These are phyloP conservation scores for Ara ararauna DNA, from an alignment of 2,797 vertebrate species.

Conservation along the genomic window DNA sequence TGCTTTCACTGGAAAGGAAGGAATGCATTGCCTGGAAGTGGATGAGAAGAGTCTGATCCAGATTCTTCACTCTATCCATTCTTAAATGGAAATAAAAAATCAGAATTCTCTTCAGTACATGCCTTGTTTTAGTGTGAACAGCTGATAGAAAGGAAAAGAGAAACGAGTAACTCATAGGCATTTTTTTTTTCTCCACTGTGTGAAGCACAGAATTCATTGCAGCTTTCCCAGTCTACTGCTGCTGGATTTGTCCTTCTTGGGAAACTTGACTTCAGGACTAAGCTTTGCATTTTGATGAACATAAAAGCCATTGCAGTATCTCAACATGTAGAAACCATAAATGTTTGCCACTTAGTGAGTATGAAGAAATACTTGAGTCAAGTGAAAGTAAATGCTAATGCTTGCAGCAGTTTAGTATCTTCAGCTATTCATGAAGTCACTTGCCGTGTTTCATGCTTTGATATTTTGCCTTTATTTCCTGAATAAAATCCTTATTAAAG, in stretches of 20 bases:
- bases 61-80: not conserved
- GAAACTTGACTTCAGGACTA: not conserved
- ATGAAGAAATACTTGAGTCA: not conserved
- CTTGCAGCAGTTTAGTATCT: not conserved
- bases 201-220: not conserved
- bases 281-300: not conserved
- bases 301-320: not conserved
- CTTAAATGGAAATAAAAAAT: not conserved
- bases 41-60: not conserved
- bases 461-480: not conserved
- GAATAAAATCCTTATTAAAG: conserved; percentile 32
- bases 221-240: not conserved
- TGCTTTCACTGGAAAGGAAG: not conserved
- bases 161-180: not conserved
- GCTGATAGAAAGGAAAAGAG: not conserved
- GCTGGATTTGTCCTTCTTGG: not conserved
- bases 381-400: not conserved
- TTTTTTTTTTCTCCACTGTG: not conserved
- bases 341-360: not conserved
- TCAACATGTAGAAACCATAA: not conserved
- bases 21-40: not conserved
- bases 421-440: not conserved
- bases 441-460: not conserved
- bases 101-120: not conserved
- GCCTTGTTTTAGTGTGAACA: not conserved